A percentile compares a stretch with the other conserved stretches of the same genome.
Conservation (phyloP, 2,797 vertebrate species). For the Gymnoscopelus microlampas region DNA sequence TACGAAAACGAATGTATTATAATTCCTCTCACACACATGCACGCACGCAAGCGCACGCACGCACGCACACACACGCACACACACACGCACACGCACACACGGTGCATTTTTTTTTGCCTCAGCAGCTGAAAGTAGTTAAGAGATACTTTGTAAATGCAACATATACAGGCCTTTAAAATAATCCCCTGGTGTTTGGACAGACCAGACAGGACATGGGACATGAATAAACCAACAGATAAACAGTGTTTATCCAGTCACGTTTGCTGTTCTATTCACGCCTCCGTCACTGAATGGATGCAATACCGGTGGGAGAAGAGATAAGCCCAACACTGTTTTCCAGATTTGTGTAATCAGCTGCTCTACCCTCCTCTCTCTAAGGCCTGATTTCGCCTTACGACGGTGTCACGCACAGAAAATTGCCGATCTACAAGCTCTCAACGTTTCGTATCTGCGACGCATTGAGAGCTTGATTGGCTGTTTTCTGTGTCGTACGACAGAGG, state of each 20-base stretch:
- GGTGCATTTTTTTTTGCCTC: not conserved
- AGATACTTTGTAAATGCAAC: constrained; percentile 23
- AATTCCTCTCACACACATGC: too few relatives aligned
- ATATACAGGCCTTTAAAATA: constrained; percentile 28
- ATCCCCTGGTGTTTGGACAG: constrained; percentile 39
- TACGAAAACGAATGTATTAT: too few relatives aligned
- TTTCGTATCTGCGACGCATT: too few relatives aligned
- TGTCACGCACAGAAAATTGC: too few relatives aligned
- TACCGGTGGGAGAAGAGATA: constrained; percentile 31
- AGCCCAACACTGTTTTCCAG: constrained; percentile 30
- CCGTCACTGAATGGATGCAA: constrained; percentile 29
- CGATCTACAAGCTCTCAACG: too few relatives aligned
- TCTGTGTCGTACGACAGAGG: too few relatives aligned
- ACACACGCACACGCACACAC: not conserved
- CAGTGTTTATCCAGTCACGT: constrained; percentile 42
- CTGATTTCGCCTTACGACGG: not conserved
- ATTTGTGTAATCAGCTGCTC: constrained; percentile 35
- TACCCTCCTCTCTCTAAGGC: not conserved
- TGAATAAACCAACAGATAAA: constrained; percentile 58
- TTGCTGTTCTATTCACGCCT: constrained; percentile 32
- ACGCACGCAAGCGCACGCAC: too few relatives aligned
- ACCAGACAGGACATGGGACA: constrained; percentile 28
- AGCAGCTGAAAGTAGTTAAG: not conserved
- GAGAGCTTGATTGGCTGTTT: too few relatives aligned
- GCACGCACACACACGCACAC: not conserved